Conservation (phyloP, 2,113 vertebrate genomes). For the Pogonocichla stellata region DNA sequence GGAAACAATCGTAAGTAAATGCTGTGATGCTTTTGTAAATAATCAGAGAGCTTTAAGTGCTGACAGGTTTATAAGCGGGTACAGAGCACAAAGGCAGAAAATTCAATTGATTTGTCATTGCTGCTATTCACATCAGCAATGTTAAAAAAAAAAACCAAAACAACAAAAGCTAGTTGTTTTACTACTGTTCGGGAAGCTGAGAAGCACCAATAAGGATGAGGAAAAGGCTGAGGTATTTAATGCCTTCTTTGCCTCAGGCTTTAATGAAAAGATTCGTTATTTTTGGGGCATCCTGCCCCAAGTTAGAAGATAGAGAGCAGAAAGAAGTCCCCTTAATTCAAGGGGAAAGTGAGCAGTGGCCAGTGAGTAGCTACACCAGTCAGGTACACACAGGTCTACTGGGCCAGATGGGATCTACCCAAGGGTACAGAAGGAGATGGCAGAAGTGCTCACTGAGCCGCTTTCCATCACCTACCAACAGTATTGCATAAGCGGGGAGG, state of each 20-base stretch:
- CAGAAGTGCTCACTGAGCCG: background rate
- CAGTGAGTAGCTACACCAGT: background rate
- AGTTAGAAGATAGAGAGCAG: background rate
- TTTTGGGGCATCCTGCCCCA: background rate
- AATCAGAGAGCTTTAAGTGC: background rate
- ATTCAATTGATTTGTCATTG: background rate
- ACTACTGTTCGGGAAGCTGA: background rate
- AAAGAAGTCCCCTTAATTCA: background rate
- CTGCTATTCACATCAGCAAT: background rate
- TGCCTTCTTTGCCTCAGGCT: background rate
- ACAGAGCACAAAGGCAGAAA: background rate
- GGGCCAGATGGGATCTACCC: no score
- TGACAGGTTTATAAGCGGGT: conserved; percentile 1
- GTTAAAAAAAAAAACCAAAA: background rate
- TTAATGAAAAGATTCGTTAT: background rate
- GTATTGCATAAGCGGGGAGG: rapidly evolving
- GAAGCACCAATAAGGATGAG: background rate
- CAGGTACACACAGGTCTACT: background rate
- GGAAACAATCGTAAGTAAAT: background rate
- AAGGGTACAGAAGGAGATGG: background rate
- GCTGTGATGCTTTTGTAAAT: background rate
- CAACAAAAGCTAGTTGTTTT: background rate
- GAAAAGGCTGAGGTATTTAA: background rate
- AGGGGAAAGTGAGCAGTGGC: background rate
- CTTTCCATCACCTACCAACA: background rate